These are phyloP conservation scores for Lucinisca nassula DNA, from an alignment of 2,888 invertebrate species.

Conservation along the genomic window DNA sequence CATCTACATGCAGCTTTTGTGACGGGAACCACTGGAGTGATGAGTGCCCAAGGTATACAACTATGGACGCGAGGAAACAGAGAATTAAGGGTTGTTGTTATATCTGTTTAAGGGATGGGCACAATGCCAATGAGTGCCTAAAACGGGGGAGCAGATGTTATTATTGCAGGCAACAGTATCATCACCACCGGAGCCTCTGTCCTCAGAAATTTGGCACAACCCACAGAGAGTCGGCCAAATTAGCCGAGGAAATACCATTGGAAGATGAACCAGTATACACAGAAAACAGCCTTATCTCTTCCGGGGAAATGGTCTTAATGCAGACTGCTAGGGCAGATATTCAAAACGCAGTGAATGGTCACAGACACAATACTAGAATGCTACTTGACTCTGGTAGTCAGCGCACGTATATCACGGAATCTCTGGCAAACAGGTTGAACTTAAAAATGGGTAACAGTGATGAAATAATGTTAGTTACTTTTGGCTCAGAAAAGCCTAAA, in stretches of 20 bases:
- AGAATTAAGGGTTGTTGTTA: constrained; percentile 32
- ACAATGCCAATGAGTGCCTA: constrained; percentile 20
- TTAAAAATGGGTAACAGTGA: not conserved
- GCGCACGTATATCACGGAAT: constrained; percentile 26
- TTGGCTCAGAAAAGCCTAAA: not conserved
- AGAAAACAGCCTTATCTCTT: constrained; percentile 39
- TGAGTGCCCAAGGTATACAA: constrained; percentile 30
- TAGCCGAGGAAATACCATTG: not conserved
- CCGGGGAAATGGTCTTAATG: constrained; percentile 35
- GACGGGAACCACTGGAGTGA: constrained; percentile 43
- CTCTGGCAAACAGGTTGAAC: not conserved
- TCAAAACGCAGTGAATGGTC: constrained; percentile 6
- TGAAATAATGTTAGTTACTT: not conserved
- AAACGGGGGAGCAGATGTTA: constrained; percentile 29
- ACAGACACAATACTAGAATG: not conserved
- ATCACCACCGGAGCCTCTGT: constrained; percentile 17
- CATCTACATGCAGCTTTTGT: not conserved
- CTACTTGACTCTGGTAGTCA: constrained; percentile 41
- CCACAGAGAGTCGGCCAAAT: not conserved
- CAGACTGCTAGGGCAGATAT: constrained; percentile 26
- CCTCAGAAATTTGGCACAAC: not conserved
- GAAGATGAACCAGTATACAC: not conserved
- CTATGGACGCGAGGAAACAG: constrained; percentile 26
- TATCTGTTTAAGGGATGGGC: constrained; percentile 21
- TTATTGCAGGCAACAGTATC: constrained; percentile 24